These are phyloP conservation scores for Adela reaumurella DNA, from an alignment of 2,888 invertebrate species.

Conservation along the genomic window DNA sequence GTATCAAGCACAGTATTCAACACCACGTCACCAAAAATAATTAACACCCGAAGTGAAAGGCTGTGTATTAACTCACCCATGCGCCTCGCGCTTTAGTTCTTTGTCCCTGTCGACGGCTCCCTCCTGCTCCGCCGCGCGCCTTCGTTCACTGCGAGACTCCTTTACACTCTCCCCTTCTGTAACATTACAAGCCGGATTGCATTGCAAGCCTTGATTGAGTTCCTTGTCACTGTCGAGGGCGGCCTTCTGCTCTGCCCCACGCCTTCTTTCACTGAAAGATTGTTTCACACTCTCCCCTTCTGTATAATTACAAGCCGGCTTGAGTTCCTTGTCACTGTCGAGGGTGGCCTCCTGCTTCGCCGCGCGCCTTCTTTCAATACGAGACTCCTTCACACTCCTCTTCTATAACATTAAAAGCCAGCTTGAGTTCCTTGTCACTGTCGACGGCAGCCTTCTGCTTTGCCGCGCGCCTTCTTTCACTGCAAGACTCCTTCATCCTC, in stretches of 20 bases:
- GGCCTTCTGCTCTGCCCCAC: background rate
- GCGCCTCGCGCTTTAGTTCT: background rate
- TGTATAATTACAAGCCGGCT: too few species aligned
- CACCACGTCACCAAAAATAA: too few species aligned
- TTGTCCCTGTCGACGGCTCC: background rate
- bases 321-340: background rate
- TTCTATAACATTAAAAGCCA: too few species aligned
- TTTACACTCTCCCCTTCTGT: conserved; percentile 1
- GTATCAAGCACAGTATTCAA: too few species aligned
- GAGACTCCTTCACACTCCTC: background rate
- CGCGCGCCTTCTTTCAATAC: conserved; percentile 2
- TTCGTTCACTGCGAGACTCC: background rate
- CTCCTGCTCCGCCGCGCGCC: conserved; percentile 1
- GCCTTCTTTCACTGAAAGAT: background rate
- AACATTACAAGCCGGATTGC: too few species aligned
- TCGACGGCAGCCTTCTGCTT: conserved; percentile 1
- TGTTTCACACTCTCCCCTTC: conserved; percentile 1
- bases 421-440: background rate
- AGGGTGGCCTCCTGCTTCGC: conserved; percentile 1
- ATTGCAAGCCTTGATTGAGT: background rate
- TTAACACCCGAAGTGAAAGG: too few species aligned
- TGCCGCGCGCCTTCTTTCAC: background rate
- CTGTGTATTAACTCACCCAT: background rate
- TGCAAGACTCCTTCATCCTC: conserved; percentile 10
- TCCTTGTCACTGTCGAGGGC: background rate